phyloP scores from a whole-genome alignment of 64 coral and sea anemone species.

The Pocillopora damicornis region DNA sequence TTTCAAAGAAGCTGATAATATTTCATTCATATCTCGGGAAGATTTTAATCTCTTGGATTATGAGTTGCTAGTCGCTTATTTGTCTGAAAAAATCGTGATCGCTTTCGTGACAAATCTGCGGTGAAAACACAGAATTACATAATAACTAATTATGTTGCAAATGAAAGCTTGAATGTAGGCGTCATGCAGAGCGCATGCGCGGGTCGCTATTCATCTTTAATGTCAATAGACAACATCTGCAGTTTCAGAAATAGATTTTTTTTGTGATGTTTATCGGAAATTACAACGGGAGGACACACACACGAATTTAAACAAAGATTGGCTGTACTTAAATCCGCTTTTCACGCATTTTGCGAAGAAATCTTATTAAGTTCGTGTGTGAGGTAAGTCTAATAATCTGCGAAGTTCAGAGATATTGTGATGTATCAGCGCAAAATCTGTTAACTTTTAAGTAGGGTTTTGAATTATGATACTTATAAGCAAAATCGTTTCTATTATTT shows the following conservation, averaged over 20 bases:
- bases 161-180: neutral
- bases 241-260: neutral
- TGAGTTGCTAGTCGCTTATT: neutral
- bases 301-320: neutral
- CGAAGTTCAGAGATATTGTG: neutral
- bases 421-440: neutral
- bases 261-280: neutral
- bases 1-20: neutral
- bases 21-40: neutral
- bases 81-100: neutral
- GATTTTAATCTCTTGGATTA: neutral
- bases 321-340: neutral
- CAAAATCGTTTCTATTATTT: neutral
- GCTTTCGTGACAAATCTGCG: neutral
- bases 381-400: neutral
- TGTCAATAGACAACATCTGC: slow-evolving; percentile 9
- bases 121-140: neutral
- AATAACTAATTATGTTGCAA: neutral
- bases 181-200: neutral
- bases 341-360: neutral
- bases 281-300: neutral
- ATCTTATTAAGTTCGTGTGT: neutral
- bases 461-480: neutral
- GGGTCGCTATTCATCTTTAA: neutral
- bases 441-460: neutral